Evolutionary conservation across 2,797 vertebrate genomes (phyloP).

Genomic region (Carduelis carduelis): DNA sequence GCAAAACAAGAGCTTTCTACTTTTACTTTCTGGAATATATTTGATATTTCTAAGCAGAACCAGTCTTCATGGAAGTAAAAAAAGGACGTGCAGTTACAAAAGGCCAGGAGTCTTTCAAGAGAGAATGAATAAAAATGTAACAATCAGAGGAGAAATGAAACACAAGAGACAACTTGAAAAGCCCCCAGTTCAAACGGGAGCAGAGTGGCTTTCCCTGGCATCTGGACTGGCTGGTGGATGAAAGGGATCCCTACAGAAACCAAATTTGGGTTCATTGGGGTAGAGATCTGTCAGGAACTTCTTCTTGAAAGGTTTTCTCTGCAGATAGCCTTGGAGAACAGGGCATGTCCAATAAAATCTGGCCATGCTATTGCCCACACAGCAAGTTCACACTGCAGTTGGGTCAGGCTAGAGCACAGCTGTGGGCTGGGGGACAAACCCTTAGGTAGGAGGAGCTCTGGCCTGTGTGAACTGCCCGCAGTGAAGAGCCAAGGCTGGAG

Average conservation of each 20-base stretch:
- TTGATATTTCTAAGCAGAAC: background rate
- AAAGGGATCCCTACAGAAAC: background rate
- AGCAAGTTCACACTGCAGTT: accelerated
- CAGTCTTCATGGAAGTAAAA: background rate
- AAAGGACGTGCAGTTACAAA: background rate
- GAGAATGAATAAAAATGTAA: background rate
- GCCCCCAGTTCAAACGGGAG: background rate
- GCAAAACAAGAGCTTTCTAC: background rate
- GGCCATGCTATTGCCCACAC: accelerated
- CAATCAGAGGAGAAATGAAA: background rate
- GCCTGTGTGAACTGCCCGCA: background rate
- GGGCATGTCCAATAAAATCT: background rate
- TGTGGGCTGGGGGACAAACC: background rate
- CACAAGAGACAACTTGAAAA: background rate
- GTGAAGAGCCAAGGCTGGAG: background rate
- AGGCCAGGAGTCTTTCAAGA: background rate
- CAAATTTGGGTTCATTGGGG: accelerated
- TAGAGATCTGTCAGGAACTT: background rate
- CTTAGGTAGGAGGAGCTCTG: background rate
- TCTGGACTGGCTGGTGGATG: background rate
- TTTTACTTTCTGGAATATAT: background rate
- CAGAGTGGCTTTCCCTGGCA: background rate
- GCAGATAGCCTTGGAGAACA: background rate
- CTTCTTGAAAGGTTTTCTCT: background rate
- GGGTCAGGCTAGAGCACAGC: background rate